phyloP scores from a whole-genome alignment of 2,888 invertebrate species.

The Hydraecia micacea region DNA sequence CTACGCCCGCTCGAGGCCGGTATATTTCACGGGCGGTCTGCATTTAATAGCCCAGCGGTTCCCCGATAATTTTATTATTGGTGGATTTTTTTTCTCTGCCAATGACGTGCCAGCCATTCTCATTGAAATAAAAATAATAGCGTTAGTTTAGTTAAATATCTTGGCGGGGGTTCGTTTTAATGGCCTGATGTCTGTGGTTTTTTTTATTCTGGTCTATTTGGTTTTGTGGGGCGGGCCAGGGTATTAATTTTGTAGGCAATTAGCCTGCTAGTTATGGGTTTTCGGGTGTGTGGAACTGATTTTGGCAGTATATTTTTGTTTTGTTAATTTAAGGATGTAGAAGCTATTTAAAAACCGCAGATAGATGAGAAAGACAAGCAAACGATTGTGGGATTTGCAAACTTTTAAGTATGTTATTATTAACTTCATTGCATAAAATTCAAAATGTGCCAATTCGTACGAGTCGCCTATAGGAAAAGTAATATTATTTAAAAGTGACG shows the following conservation, averaged over 20 bases:
- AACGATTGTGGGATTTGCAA: background rate
- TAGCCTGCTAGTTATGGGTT: constrained; percentile 65
- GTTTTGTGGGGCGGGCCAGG: constrained; percentile 55
- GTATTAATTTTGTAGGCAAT: constrained; percentile 64
- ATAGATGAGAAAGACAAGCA: background rate
- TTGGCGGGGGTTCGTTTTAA: constrained; percentile 75
- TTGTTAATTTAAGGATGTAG: background rate
- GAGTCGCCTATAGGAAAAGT: background rate
- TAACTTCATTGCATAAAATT: background rate
- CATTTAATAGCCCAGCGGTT: constrained; percentile 87
- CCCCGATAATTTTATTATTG: constrained; percentile 90
- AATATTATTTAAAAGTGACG: background rate
- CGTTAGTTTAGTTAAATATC: constrained; percentile 76
- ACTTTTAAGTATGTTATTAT: background rate
- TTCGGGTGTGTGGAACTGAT: constrained; percentile 28
- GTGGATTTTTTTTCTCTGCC: constrained; percentile 81
- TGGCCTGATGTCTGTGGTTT: constrained; percentile 61
- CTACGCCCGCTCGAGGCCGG: constrained; percentile 74
- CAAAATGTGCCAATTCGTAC: background rate
- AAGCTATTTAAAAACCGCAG: background rate
- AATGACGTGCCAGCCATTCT: constrained; percentile 80
- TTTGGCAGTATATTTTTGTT: constrained; percentile 12
- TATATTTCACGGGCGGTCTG: constrained; percentile 88
- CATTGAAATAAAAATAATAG: constrained; percentile 84
- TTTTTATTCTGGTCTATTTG: constrained; percentile 71